Conservation (phyloP, 2,888 invertebrate genomes). For the Calameuta filiformis region DNA sequence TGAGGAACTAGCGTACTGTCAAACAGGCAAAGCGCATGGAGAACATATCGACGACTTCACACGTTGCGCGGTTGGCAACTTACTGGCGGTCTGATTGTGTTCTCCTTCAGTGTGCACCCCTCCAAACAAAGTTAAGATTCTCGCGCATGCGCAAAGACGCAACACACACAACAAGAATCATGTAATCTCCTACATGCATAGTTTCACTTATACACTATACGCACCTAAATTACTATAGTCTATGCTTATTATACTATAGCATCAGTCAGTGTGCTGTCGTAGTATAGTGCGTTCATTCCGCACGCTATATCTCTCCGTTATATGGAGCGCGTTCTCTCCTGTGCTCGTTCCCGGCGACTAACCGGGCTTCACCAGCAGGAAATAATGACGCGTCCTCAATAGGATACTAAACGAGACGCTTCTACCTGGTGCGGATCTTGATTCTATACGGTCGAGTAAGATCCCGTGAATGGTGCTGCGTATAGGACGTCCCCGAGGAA, state of each 20-base stretch:
- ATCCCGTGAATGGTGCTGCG: slow-evolving; percentile 17
- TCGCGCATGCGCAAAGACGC: not conserved
- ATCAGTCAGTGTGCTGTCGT: not conserved
- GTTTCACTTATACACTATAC: not conserved
- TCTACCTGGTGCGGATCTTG: slow-evolving; percentile 8
- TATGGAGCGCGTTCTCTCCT: not conserved
- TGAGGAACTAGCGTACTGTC: not conserved
- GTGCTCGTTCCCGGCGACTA: not conserved
- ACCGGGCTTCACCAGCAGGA: slow-evolving; percentile 42
- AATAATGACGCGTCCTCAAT: slow-evolving; percentile 52
- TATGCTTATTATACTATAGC: not conserved
- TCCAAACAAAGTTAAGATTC: not conserved
- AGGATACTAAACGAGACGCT: slow-evolving; percentile 35
- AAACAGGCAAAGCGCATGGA: not conserved
- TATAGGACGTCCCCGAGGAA: not conserved
- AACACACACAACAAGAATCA: not conserved
- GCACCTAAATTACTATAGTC: not conserved
- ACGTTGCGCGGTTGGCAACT: not conserved
- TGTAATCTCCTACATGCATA: not conserved
- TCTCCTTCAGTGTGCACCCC: not conserved
- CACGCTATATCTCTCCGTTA: not conserved
- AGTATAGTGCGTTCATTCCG: not conserved
- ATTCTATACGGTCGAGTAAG: slow-evolving; percentile 18
- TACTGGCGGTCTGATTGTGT: not conserved
- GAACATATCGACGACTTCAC: not conserved